Percentiles rank a stretch among this genome's conserved stretches.
Conservation (phyloP, 2,888 invertebrate species). For the Didymodactylos carnosus region DNA sequence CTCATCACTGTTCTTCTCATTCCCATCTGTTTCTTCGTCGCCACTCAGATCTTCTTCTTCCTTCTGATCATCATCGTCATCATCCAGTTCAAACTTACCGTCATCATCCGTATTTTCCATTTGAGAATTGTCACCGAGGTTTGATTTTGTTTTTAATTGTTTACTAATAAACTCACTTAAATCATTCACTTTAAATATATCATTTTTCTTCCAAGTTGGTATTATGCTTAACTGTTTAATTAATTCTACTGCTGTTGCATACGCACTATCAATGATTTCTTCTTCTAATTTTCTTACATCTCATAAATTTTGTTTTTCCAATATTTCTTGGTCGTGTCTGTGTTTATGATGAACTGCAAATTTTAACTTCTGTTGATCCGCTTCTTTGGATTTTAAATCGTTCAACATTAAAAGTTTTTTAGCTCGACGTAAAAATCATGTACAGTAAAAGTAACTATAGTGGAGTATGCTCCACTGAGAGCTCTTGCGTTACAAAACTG, state of each 20-base stretch:
- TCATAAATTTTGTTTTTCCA: neutral
- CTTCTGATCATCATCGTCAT: neutral
- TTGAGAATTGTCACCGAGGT: neutral
- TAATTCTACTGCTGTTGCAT: neutral
- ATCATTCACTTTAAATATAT: neutral
- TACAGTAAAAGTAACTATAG: neutral
- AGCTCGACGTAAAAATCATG: neutral
- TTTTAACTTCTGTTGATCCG: neutral
- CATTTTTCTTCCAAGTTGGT: neutral
- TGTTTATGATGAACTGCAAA: neutral
- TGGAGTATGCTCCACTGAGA: neutral
- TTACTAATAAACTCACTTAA: neutral
- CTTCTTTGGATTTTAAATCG: neutral
- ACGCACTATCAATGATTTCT: neutral
- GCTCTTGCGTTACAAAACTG: neutral
- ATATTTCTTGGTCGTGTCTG: neutral
- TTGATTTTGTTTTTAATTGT: neutral
- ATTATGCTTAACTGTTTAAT: neutral
- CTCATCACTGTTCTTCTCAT: neutral
- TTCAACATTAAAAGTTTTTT: neutral
- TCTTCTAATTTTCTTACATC: neutral
- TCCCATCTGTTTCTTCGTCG: neutral
- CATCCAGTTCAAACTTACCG: neutral
- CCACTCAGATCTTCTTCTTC: neutral
- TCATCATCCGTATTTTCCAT: neutral